Conservation (phyloP, 2,797 vertebrate species). For the Acanthis flammea region DNA sequence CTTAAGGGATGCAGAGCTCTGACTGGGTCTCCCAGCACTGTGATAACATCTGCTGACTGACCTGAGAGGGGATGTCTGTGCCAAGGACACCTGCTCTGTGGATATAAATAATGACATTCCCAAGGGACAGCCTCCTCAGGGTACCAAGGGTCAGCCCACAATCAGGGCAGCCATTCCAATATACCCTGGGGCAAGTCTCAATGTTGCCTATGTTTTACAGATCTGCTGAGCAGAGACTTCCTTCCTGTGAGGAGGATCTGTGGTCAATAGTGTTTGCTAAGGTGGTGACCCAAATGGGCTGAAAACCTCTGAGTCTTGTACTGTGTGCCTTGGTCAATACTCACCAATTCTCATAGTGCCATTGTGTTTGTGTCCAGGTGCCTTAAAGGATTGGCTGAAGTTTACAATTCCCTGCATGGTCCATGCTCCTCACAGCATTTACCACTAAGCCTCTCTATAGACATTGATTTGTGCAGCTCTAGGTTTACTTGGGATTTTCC, state of each 20-base stretch:
- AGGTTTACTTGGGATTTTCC: neutral
- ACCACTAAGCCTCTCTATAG: neutral
- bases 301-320: neutral
- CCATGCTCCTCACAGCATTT: neutral
- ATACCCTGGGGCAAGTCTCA: neutral
- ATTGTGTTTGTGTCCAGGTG: neutral
- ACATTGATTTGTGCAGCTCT: neutral
- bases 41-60: neutral
- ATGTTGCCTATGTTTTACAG: rapidly evolving
- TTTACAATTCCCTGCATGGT: neutral
- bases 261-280: neutral
- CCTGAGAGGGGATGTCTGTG: neutral
- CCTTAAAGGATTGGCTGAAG: neutral
- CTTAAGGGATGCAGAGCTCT: rapidly evolving
- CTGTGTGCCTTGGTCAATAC: neutral
- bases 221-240: neutral
- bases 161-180: neutral
- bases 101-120: neutral
- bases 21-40: neutral
- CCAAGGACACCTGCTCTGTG: neutral
- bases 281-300: neutral
- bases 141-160: neutral
- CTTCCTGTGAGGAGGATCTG: neutral
- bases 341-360: neutral
- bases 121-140: neutral